These are phyloP conservation scores for Mamestra brassicae DNA, from an alignment of 2,888 invertebrate species.

Conservation along the genomic window DNA sequence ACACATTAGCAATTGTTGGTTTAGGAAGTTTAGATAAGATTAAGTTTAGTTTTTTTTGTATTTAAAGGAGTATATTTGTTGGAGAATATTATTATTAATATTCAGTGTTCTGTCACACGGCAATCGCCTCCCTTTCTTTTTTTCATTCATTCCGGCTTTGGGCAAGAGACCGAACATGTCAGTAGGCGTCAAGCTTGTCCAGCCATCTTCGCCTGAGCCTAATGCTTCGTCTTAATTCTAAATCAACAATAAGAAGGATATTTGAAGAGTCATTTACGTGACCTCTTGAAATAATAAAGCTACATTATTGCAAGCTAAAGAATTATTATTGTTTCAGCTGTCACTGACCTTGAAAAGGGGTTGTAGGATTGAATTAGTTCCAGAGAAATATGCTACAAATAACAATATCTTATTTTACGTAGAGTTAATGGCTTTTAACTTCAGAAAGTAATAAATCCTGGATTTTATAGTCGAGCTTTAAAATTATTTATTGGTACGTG, in stretches of 20 bases:
- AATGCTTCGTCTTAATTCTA: not conserved
- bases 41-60: too few relatives aligned
- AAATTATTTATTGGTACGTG: conserved; percentile 28
- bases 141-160: too few relatives aligned
- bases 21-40: too few relatives aligned
- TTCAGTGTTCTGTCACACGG: too few relatives aligned
- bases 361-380: not conserved
- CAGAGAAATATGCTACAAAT: conserved; percentile 8
- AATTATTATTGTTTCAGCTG: not conserved
- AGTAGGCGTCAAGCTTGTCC: not conserved
- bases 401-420: conserved; percentile 17
- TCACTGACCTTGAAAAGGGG: conserved; percentile 3
- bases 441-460: conserved; percentile 40
- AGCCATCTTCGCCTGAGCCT: not conserved
- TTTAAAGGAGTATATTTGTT: too few relatives aligned
- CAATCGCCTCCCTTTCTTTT: too few relatives aligned
- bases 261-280: not conserved
- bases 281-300: not conserved
- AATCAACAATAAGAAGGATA: not conserved
- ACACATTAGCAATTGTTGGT: too few relatives aligned
- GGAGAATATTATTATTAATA: too few relatives aligned
- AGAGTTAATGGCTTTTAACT: conserved; percentile 17
- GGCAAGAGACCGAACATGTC: too few relatives aligned
- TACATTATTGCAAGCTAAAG: not conserved
- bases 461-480: conserved; percentile 23